phyloP scores from a whole-genome alignment of 2,888 invertebrate genomes.

The Sycophila texana region DNA sequence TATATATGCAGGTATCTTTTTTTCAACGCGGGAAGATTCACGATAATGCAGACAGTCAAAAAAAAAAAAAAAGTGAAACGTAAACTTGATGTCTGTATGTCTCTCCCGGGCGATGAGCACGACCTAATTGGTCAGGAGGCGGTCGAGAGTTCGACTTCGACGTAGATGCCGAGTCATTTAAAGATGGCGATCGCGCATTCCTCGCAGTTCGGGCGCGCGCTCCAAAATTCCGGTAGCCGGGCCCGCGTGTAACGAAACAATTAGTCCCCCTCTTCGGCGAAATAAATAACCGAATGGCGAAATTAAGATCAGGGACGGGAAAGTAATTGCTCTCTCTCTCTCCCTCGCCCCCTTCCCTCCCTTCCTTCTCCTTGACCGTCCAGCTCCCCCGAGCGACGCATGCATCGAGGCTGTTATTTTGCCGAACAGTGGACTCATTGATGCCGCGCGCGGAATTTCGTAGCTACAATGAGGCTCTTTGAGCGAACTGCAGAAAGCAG shows the following conservation, averaged over 20 bases:
- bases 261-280: conserved; percentile 8
- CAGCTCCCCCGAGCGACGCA: not conserved
- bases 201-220: not conserved
- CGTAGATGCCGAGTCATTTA: conserved; percentile 29
- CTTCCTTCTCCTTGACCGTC: not conserved
- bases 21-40: too few species aligned
- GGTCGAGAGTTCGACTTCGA: not conserved
- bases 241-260: conserved; percentile 22
- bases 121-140: conserved; percentile 20
- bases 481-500: not conserved
- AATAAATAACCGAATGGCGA: conserved; percentile 27
- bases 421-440: conserved; percentile 34
- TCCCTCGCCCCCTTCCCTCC: not conserved
- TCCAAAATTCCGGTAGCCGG: conserved; percentile 17
- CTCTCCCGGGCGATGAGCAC: not conserved
- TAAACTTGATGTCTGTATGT: conserved; percentile 12
- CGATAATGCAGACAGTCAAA: not conserved
- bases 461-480: conserved; percentile 22
- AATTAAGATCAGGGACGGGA: conserved; percentile 41
- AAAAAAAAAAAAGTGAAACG: conserved; percentile 18
- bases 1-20: too few species aligned
- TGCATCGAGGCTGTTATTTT: conserved; percentile 12
- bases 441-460: not conserved
- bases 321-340: conserved; percentile 24
- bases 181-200: conserved; percentile 30